phyloP scores from a whole-genome alignment of 2,113 vertebrate species.

The Heloderma charlesbogerti region DNA sequence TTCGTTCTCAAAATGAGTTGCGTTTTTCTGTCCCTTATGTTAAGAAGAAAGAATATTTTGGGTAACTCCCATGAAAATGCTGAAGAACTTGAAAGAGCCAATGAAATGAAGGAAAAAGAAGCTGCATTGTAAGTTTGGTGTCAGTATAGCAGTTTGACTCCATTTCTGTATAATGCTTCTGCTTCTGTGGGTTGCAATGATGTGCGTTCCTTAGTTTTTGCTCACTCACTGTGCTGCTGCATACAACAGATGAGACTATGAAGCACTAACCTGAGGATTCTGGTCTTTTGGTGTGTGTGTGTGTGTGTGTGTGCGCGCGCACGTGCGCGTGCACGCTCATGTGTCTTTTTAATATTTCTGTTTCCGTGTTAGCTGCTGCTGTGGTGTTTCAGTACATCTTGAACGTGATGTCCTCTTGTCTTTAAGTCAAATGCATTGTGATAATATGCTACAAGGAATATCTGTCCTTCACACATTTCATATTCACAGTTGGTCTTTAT shows the following conservation, averaged over 20 bases:
- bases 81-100: conserved; percentile 89
- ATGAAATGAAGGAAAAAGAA: conserved; percentile 91
- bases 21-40: conserved; percentile 70
- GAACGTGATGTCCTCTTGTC: not conserved
- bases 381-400: conserved; percentile 20
- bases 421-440: not conserved
- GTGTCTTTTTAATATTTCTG: conserved; percentile 18
- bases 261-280: conserved; percentile 31
- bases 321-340: no score
- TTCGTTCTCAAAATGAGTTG: conserved; percentile 64
- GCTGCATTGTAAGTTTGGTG: conserved; percentile 90
- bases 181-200: conserved; percentile 53
- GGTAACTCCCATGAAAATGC: conserved; percentile 82
- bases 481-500: not conserved
- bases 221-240: conserved; percentile 43
- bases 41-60: conserved; percentile 90
- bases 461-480: conserved; percentile 25
- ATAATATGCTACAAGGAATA: conserved; percentile 9
- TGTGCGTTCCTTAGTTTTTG: conserved; percentile 32
- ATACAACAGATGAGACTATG: conserved; percentile 33
- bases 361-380: conserved; percentile 17
- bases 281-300: not conserved
- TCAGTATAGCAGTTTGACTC: conserved; percentile 36
- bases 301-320: conserved; percentile 22
- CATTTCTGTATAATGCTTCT: conserved; percentile 40